Conservation (phyloP, 2,888 invertebrate genomes). For the Drosophila affinis region DNA sequence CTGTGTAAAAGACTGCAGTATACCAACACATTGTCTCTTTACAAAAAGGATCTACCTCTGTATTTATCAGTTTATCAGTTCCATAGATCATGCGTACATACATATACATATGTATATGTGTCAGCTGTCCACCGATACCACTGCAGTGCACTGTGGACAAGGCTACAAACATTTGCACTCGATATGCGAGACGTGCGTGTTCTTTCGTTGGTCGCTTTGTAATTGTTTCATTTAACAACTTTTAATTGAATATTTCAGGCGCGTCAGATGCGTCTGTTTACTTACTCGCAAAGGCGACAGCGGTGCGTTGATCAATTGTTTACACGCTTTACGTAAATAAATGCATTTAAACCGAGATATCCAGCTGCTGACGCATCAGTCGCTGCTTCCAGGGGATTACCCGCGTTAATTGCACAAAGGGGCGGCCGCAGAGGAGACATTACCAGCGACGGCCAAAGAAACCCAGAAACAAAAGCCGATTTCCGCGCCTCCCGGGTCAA, state of each 20-base stretch:
- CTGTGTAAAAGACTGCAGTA: not conserved
- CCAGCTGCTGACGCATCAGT: conserved; percentile 13
- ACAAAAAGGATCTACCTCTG: not conserved
- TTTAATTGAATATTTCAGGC: conserved; percentile 74
- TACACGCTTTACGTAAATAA: conserved; percentile 69
- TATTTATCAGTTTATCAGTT: too few species aligned
- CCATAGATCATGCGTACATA: too few species aligned
- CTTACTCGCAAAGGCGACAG: conserved; percentile 37
- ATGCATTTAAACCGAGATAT: conserved; percentile 42
- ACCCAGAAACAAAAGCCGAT: conserved; percentile 35
- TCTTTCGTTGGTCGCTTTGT: conserved; percentile 40
- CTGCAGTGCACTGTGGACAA: conserved; percentile 41
- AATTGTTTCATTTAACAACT: conserved; percentile 73
- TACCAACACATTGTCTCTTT: too few species aligned
- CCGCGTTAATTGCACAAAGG: conserved; percentile 40
- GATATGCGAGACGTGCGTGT: conserved; percentile 20
- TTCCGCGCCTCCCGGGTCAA: conserved; percentile 1
- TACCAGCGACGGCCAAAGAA: conserved; percentile 12
- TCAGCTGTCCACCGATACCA: conserved; percentile 1
- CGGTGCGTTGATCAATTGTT: conserved; percentile 63
- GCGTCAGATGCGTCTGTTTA: conserved; percentile 45
- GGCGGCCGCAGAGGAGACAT: conserved; percentile 36
- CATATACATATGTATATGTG: too few species aligned
- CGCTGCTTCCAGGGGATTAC: conserved; percentile 30
- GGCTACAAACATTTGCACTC: conserved; percentile 11